Evolutionary conservation across 2,797 vertebrate genomes (phyloP), one percentile per base, ranked within the genome.

Genomic region (Synaphobranchus kaupii): DNA sequence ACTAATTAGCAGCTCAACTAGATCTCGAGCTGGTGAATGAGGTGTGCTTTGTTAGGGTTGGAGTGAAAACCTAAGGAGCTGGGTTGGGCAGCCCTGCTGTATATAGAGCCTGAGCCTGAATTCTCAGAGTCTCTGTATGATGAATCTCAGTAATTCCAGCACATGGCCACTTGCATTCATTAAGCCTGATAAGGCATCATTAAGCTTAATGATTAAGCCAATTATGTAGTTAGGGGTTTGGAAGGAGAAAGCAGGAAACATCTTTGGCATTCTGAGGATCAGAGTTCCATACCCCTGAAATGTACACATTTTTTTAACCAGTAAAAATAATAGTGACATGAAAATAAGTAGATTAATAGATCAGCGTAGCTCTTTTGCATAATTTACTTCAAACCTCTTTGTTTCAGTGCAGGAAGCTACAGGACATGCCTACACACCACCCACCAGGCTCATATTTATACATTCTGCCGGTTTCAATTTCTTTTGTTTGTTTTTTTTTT

Each of bases 171-270:
- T 68, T 28, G 25, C 63, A n/a, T n/a, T 28, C 63, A 28, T 68
- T 68, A 68, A 28, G 56, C 15, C 56, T 58, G 17, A 58, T 58
- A 58, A 4, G 63, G 12, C 63, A 68, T 68, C 9, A 68, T n/a
- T 68, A 68, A 68, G 63, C 25, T 68, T 68, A 68, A 68, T 68
- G 63, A 68, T 68, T 68, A 68, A 68, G 25, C 63, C 63, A 68
- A 68, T 68, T 68, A 68, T 68, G 63, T 28, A 68, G 63, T 68
- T 68, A 68, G 63, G 63, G n/a, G 25, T 68, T 68, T 68, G 63
- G 25, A 68, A 68, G 7, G n/a, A 28, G 63, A 28, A 68, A 28
- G 25, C 63, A 68, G 63, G 9, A 58, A 58, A 20, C 15, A 58
- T 58, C 56, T 54, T 9, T 22, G 56, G 25, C 63, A 68, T 68